Evolutionary conservation across 2,113 vertebrate genomes (phyloP), one percentile per base, ranked within the genome.

Genomic region (Perognathus longimembris): DNA sequence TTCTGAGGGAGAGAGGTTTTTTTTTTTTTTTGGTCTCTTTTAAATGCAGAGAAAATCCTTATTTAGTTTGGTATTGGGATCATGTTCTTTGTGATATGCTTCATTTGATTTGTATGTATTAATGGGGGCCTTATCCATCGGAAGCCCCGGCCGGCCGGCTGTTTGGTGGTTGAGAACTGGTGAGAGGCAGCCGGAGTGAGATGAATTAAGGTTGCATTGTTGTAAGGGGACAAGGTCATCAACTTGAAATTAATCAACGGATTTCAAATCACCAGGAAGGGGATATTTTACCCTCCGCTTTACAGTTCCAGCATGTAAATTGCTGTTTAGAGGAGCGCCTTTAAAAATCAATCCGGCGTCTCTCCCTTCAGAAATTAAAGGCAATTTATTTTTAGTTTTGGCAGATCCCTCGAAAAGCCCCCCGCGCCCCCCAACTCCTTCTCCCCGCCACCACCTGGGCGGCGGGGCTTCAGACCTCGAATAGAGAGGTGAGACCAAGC

Each of bases 281-380:
- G 50, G 91, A 64, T 74, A 59, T 96, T 96, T 89, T 95, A 93
- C 89, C 83, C 84, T 94, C 82, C 85, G 95, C 87, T 80, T 96
- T 96, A 85, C 95, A 93, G 76, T 94, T 95, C 88, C 82, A 59
- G 90, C 69, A 88, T 96, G 91, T 85, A 95, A 97, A 97, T 89
- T 96, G 89, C 88, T 95, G 94, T 93, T 96, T 93, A 93, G 78
- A 94, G 85, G 75, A 79, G 67, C 36, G 87, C 40, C 69, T 95
- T 45, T 94, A 79, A 93, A n/a, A 97, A 94, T 92, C 86, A 94
- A 92, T 95, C 78, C 90, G 89, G 78, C 75, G 38, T 95, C 93
- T 94, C 73, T 96, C 40, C 87, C 12, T 64, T 95, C 96, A 92
- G 96, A 97, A 97, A 96, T 97, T 89, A 95, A 96, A 95, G 92